Base-by-base conservation (phyloP, 2,888 invertebrate genomes). In the Anorthoa munda region DNA sequence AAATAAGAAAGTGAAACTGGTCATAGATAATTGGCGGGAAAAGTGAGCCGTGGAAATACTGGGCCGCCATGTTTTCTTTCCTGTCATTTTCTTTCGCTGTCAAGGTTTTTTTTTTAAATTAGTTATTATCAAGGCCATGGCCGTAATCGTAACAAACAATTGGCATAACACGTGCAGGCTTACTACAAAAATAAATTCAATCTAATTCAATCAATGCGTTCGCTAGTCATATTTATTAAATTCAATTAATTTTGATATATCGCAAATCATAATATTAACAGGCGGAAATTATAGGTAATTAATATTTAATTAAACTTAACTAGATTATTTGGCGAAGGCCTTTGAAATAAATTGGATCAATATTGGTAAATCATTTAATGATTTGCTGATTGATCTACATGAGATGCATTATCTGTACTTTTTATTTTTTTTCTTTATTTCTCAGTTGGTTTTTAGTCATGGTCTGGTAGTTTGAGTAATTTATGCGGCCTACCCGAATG, bases 1-100 rank as follows among this genome's bases (percentile, higher is more conserved):
- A 90, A 91, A 89, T 87, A 91, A 89, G 95, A 95, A 95, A 95
- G 95, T 93, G 92, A 94, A 92, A 92, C 91, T 88, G 83, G 86
- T 86, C 83, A 88, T 87, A 80, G 82, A 86, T 92, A 93, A 92
- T 93, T 93, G 90, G 88, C 90, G 90, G 92, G 93, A 94, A 95
- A 94, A 92, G 91, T 91, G 87, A 88, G 86, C 86, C 83, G 88
- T 84, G 90, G 87, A 90, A 89, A 89, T 86, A 83, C 86, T 83
- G 79, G 84, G 83, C 87, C 71, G 89, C 88, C 88, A 89, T 90
- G 88, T 91, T 95, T 94, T 93, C 93, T 93, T 91, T 94, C 92
- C 93, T 91, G 92, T 86, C 85, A 83, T 88, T 89, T 88, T 81
- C 78, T 82, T 83, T 70, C 66, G 72, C 75, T 69, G 72, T 64